Percentiles rank a stretch among this genome's conserved stretches.
Conservation (phyloP, 2,888 invertebrate genomes). For the Drosophila cognata region DNA sequence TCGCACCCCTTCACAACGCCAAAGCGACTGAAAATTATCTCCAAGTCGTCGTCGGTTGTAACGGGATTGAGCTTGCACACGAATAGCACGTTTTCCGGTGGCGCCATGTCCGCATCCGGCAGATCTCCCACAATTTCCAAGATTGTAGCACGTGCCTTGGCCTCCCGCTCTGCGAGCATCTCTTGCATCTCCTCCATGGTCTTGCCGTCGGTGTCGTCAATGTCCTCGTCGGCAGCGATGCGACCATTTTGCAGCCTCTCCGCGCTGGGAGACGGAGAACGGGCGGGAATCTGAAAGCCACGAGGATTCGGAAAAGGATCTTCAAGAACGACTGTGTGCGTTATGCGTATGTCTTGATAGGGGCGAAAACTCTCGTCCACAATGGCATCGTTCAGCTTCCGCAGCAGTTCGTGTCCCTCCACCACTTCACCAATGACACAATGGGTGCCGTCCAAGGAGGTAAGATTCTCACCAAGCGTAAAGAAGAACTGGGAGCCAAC, state of each 20-base stretch:
- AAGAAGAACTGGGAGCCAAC: conserved; percentile 98
- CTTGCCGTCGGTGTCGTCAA: conserved; percentile 95
- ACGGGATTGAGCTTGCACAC: conserved; percentile 99
- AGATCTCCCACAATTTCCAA: conserved; percentile 99
- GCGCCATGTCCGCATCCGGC: conserved; percentile 98
- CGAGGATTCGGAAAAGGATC: conserved; percentile 97
- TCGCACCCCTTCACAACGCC: conserved; percentile 97
- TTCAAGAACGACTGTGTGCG: conserved; percentile 97
- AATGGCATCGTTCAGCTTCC: conserved; percentile 96
- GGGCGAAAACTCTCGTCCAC: conserved; percentile 96
- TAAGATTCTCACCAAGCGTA: conserved; percentile 94
- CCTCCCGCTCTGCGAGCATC: conserved; percentile 95
- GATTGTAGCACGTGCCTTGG: conserved; percentile 98
- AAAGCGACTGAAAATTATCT: conserved; percentile 98
- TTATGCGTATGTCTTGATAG: conserved; percentile 97
- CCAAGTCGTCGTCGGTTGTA: conserved; percentile 97
- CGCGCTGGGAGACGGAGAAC: conserved; percentile 95
- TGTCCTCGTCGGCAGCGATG: conserved; percentile 96
- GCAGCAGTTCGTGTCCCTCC: conserved; percentile 93
- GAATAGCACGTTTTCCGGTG: conserved; percentile 99
- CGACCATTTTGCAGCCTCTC: conserved; percentile 93
- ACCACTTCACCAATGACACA: conserved; percentile 98
- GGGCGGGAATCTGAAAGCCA: conserved; percentile 90
- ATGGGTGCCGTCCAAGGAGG: conserved; percentile 95
- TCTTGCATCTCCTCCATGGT: conserved; percentile 94